phyloP scores from a whole-genome alignment of 2,888 invertebrate species.

The Prosopocoilus inquinatus region DNA sequence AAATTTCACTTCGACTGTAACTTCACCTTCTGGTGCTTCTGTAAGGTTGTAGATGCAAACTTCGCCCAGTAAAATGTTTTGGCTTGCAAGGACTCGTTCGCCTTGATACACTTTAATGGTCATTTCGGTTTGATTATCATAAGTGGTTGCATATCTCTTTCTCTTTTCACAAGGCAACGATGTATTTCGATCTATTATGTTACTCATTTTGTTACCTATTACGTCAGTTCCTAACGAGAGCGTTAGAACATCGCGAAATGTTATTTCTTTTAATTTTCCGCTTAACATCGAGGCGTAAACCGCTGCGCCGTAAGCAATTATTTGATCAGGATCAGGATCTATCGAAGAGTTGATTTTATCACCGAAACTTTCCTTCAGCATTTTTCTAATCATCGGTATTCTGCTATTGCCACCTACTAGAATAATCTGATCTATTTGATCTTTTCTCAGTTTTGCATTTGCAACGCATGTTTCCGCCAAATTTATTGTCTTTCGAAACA shows the following conservation, averaged over 20 bases:
- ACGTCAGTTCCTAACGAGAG: conserved; percentile 22
- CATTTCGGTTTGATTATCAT: conserved; percentile 22
- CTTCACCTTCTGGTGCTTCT: neutral
- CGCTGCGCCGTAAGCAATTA: conserved; percentile 36
- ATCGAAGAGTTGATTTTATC: conserved; percentile 27
- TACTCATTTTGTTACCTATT: conserved; percentile 23
- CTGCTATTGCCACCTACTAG: conserved; percentile 35
- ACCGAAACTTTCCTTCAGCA: conserved; percentile 28
- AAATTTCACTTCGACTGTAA: conserved; percentile 7
- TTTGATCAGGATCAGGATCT: conserved; percentile 36
- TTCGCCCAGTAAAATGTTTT: conserved; percentile 10
- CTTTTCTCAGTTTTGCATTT: conserved; percentile 21
- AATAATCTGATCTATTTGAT: conserved; percentile 32
- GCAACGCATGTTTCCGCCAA: conserved; percentile 27
- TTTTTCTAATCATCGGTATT: conserved; percentile 32
- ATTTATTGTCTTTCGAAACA: conserved; percentile 27
- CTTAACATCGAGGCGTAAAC: conserved; percentile 28
- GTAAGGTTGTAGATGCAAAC: neutral
- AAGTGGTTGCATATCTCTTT: conserved; percentile 13
- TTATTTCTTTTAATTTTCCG: conserved; percentile 17
- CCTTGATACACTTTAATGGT: conserved; percentile 9
- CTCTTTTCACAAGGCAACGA: conserved; percentile 19
- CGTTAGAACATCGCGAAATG: neutral
- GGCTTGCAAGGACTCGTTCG: neutral
- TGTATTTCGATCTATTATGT: conserved; percentile 30